Conservation (phyloP, 2,888 invertebrate species). For the Syrista parreyssii region DNA sequence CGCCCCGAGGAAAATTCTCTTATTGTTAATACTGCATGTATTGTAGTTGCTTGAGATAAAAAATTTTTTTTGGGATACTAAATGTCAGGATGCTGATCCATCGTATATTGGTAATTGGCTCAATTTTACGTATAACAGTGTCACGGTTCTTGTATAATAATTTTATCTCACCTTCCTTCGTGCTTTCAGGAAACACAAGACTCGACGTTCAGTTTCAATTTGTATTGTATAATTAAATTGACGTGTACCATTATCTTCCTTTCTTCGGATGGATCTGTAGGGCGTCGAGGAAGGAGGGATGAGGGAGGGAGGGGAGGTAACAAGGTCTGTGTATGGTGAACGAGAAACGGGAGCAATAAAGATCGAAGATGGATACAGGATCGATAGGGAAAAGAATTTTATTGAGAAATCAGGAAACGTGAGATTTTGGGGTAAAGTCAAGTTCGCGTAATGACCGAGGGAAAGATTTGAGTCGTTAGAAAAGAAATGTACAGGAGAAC, state of each 20-base stretch:
- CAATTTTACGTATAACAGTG: slow-evolving; percentile 34
- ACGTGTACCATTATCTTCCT: background rate
- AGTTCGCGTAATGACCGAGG: background rate
- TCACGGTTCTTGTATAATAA: background rate
- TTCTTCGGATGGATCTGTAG: background rate
- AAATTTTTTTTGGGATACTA: slow-evolving; percentile 23
- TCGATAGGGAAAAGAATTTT: background rate
- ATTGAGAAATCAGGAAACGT: background rate
- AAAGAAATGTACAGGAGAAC: too few species aligned
- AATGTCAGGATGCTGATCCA: slow-evolving; percentile 25
- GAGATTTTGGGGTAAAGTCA: background rate
- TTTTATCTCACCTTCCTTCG: background rate
- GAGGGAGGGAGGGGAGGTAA: too few species aligned
- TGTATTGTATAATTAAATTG: background rate
- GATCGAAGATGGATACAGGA: background rate
- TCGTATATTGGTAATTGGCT: slow-evolving; percentile 35
- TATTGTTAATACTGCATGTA: too few species aligned
- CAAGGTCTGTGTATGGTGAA: background rate
- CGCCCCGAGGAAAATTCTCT: too few species aligned
- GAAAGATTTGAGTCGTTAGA: background rate
- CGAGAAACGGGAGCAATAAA: background rate
- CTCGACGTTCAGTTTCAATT: background rate
- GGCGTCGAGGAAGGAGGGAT: too few species aligned
- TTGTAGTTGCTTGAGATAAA: slow-evolving; percentile 23
- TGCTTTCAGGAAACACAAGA: background rate